phyloP scores from a whole-genome alignment of 1,140 invertebrate genomes.

The Subanguina moxae region DNA sequence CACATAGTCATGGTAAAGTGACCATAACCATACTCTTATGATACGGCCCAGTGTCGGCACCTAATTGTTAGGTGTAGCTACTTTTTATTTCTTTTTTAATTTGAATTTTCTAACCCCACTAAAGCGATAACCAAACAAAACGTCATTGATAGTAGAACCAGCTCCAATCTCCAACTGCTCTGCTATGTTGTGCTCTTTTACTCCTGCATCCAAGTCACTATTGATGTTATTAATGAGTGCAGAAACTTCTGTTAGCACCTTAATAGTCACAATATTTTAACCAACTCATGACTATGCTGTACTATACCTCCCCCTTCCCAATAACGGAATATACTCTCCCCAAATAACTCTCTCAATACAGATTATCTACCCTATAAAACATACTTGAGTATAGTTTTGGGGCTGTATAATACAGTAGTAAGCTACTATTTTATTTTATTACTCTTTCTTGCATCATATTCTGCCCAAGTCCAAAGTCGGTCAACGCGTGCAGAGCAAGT shows the following conservation, averaged over 20 bases:
- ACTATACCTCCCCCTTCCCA: no score
- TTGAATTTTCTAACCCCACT: background rate
- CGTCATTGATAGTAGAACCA: conserved; percentile 23
- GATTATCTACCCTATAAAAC: no score
- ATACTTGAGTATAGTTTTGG: no score
- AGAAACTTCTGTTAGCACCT: conserved; percentile 19
- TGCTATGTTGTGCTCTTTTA: background rate
- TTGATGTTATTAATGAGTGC: conserved; percentile 17
- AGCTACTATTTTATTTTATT: background rate
- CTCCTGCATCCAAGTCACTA: conserved; percentile 15
- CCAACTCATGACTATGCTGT: background rate
- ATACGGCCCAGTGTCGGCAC: no score
- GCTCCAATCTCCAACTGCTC: background rate
- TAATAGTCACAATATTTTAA: background rate
- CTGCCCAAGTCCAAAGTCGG: conserved; percentile 28
- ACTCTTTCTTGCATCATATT: conserved; percentile 23
- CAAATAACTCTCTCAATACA: no score
- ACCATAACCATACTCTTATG: no score
- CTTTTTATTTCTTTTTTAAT: no score
- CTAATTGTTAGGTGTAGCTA: no score
- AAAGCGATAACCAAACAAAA: conserved; percentile 26
- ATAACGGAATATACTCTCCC: no score
- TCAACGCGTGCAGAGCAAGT: conserved; percentile 23
- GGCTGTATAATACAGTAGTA: no score
- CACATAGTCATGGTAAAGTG: no score